A percentile compares a stretch with the other conserved stretches of the same genome.
Conservation (phyloP, 2,888 invertebrate species). For the Didymodactylos carnosus region DNA sequence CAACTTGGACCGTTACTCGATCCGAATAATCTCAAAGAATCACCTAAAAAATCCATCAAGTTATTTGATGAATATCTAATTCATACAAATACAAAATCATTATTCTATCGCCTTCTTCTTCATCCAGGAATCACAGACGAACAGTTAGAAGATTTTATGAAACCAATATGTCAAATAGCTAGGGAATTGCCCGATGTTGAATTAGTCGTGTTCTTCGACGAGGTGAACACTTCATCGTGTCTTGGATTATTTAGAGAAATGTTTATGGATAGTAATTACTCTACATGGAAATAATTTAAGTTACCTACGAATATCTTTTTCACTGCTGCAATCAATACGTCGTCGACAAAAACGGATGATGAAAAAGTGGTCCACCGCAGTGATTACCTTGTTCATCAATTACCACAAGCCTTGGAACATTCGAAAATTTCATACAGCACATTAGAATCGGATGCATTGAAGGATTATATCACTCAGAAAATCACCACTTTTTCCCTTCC, state of each 20-base stretch:
- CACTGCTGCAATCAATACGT: slow-evolving; percentile 7
- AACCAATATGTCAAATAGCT: not conserved
- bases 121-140: not conserved
- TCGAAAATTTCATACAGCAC: not conserved
- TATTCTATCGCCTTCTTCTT: not conserved
- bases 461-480: not conserved
- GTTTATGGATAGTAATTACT: not conserved
- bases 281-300: not conserved
- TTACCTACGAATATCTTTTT: slow-evolving; percentile 1
- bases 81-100: not conserved
- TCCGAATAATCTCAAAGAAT: too few relatives aligned
- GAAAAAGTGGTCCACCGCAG: not conserved
- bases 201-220: not conserved
- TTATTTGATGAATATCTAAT: not conserved
- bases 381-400: not conserved
- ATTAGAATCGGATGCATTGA: not conserved
- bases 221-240: not conserved
- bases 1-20: not conserved
- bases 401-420: not conserved
- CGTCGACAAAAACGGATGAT: not conserved
- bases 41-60: not conserved
- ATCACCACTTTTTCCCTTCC: not conserved
- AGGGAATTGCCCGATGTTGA: not conserved
- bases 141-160: not conserved
- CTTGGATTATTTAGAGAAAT: not conserved